phyloP scores from a whole-genome alignment of 2,797 vertebrate genomes.

The Hippopotamyrus pictus region DNA sequence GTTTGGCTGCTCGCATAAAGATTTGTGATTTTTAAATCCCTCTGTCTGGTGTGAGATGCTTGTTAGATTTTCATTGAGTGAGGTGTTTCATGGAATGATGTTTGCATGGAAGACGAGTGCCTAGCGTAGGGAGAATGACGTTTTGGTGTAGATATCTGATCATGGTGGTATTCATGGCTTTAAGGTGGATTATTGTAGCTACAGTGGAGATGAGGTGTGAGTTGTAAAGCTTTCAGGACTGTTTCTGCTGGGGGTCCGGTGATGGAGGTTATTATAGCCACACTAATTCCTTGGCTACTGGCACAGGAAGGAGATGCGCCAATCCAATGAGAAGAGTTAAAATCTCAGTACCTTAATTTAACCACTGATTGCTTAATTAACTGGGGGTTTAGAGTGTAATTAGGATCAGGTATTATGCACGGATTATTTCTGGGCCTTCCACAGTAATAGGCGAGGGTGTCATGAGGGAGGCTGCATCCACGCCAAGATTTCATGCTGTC shows the following conservation, averaged over 20 bases:
- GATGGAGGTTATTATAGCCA: neutral
- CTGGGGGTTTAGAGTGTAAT: constrained; percentile 59
- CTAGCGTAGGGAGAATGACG: neutral
- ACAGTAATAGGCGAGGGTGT: constrained; percentile 25
- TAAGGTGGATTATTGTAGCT: neutral
- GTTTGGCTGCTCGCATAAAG: neutral
- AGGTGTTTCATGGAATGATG: neutral
- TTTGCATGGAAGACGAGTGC: neutral
- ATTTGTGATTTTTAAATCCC: neutral
- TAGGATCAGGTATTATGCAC: constrained; percentile 59
- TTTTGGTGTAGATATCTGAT: neutral
- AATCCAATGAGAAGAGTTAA: constrained; percentile 55
- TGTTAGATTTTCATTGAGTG: neutral
- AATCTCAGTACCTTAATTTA: constrained; percentile 62
- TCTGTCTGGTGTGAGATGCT: neutral
- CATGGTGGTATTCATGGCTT: neutral
- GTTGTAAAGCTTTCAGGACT: neutral
- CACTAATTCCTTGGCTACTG: neutral
- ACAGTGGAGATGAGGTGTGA: neutral
- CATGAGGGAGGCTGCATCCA: constrained; percentile 34
- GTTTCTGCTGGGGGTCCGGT: neutral
- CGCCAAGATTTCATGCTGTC: constrained; percentile 37
- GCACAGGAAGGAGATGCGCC: neutral
- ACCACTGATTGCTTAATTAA: constrained; percentile 67
- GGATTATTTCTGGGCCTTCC: constrained; percentile 45